Evolutionary conservation across 2,797 vertebrate genomes (phyloP), one percentile per base, ranked within the genome.

Genomic region (Apogon hyalosoma): DNA sequence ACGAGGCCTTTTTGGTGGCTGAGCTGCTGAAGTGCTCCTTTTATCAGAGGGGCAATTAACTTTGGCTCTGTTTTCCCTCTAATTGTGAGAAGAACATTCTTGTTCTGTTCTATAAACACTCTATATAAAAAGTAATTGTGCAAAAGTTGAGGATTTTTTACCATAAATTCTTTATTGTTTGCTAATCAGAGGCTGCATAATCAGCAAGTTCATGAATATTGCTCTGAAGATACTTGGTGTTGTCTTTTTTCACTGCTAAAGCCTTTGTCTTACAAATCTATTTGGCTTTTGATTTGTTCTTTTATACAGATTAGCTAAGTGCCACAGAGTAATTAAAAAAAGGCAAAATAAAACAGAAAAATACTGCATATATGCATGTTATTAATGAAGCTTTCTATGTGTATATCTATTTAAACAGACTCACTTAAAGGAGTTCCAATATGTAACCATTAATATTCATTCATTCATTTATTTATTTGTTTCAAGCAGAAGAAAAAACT

Each of bases 21-120:
- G 82, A 71, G 69, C 66, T 2, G 53, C 64, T 74, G 59, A 83
- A 81, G 77, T 56, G 66, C 69, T 83, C 46, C 57, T 67, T 60
- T 84, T 84, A 88, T 84, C 86, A 87, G 77, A 83, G 77, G 82
- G 57, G 63, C 83, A 85, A 82, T 92, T 88, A 88, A 84, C 82
- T 82, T 75, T 73, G 77, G 40, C 65, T 76, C 64, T 63, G 47
- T 85, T 87, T 73, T 73, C 48, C 42, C 66, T 72, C 75, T 83
- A 84, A 87, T 83, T 86, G 72, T 85, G 78, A 83, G 82, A 87
- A 68, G 65, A 78, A 77, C 65, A 72, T 77, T 83, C 54, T 60
- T 53, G 43, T 81, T 75, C 51, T 61, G 33, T 77, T 62, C 69
- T 58, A 70, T 57, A 85, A 87, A 86, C 63, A 66, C 51, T 70